Evolutionary conservation across 2,888 invertebrate genomes (phyloP).

Genomic region (Dermolepida albohirtum): DNA sequence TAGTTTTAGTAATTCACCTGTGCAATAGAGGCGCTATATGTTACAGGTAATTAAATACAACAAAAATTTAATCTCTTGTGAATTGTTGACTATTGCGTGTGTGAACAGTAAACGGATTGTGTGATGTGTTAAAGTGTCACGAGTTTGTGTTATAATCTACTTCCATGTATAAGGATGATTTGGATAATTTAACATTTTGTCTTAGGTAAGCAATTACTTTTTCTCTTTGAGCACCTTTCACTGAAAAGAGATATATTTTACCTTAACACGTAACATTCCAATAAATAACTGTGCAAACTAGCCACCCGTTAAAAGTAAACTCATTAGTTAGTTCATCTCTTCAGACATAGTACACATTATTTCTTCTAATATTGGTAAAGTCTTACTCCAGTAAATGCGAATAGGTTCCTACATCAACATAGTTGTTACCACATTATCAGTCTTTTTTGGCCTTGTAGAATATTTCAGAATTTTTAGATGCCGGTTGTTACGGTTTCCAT

Average conservation of each 20-base stretch:
- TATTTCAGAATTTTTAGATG: neutral
- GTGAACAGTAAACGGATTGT: slow-evolving; percentile 48
- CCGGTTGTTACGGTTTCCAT: neutral
- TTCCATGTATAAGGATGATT: slow-evolving; percentile 44
- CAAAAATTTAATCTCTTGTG: slow-evolving; percentile 48
- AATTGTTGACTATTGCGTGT: slow-evolving; percentile 48
- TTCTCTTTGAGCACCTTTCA: neutral
- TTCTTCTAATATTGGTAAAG: neutral
- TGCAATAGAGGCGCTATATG: slow-evolving; percentile 30
- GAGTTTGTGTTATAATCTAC: slow-evolving; percentile 47
- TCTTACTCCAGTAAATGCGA: neutral
- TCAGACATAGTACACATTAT: neutral
- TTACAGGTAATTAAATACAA: slow-evolving; percentile 50
- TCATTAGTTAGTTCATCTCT: slow-evolving; percentile 37
- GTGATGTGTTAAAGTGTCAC: slow-evolving; percentile 52
- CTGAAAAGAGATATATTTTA: slow-evolving; percentile 31
- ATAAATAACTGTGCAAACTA: slow-evolving; percentile 54
- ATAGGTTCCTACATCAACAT: neutral
- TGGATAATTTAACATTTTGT: slow-evolving; percentile 48
- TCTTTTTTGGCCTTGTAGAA: no score
- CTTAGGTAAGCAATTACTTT: slow-evolving; percentile 16
- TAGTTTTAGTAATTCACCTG: neutral
- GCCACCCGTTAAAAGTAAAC: slow-evolving; percentile 55
- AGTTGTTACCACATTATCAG: no score
- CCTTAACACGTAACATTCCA: slow-evolving; percentile 53